A percentile compares a stretch with the other conserved stretches of the same genome.
phyloP scores from a whole-genome alignment of 2,888 invertebrate genomes.

The Stenodema calcarata region DNA sequence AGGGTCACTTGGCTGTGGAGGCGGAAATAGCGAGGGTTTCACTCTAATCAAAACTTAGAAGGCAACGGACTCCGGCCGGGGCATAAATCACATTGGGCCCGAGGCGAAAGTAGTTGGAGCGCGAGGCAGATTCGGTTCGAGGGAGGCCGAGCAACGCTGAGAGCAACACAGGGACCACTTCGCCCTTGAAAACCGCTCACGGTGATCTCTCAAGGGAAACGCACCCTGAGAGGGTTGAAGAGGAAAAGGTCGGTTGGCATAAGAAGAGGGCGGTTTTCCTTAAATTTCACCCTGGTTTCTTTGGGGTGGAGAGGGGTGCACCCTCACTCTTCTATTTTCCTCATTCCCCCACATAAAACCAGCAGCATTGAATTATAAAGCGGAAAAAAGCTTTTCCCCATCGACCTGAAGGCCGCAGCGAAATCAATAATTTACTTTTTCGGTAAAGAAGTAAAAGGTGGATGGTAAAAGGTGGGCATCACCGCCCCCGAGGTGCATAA shows the following conservation, averaged over 20 bases:
- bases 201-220: neutral
- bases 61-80: slow-evolving; percentile 11
- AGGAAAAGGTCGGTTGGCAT: neutral
- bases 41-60: slow-evolving; percentile 36
- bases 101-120: slow-evolving; percentile 5
- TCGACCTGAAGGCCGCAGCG: slow-evolving; percentile 29
- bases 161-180: neutral
- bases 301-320: neutral
- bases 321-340: neutral
- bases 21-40: neutral
- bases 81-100: slow-evolving; percentile 26
- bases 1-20: neutral
- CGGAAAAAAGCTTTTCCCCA: slow-evolving; percentile 41
- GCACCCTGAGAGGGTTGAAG: too few relatives aligned
- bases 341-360: neutral
- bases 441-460: neutral
- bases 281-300: neutral
- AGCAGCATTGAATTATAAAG: slow-evolving; percentile 41
- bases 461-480: neutral
- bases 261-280: neutral
- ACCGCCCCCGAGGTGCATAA: slow-evolving; percentile 14
- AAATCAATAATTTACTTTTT: slow-evolving; percentile 42
- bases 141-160: neutral
- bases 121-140: neutral
- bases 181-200: neutral